phyloP scores from a whole-genome alignment of 2,888 invertebrate species.

The Gastrophysa polygoni region DNA sequence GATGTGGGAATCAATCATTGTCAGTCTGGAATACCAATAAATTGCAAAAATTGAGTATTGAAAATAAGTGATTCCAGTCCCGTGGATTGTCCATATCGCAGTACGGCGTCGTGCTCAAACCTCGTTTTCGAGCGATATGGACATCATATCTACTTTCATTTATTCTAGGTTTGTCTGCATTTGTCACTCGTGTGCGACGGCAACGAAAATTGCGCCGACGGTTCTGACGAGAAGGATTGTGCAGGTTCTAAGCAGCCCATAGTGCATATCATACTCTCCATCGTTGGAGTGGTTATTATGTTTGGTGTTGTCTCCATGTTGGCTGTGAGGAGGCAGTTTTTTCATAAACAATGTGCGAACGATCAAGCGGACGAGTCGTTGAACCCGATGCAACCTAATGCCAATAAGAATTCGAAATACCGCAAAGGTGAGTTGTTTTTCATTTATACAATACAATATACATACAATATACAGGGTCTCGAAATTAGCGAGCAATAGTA shows the following conservation, averaged over 20 bases:
- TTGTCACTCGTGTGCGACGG: slow-evolving; percentile 75
- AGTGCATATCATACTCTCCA: slow-evolving; percentile 63
- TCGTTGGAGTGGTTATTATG: slow-evolving; percentile 62
- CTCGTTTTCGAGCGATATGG: no score
- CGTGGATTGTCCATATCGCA: no score
- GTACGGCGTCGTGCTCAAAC: no score
- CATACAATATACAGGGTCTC: no score
- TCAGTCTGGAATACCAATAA: no score
- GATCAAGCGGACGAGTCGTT: slow-evolving; percentile 68
- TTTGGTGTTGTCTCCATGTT: slow-evolving; percentile 46
- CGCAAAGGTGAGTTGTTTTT: slow-evolving; percentile 45
- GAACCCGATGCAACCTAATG: slow-evolving; percentile 60
- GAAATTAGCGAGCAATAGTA: no score
- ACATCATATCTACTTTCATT: no score
- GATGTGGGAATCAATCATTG: no score
- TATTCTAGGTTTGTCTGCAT: slow-evolving; percentile 70
- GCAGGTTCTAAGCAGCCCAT: slow-evolving; percentile 59
- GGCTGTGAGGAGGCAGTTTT: slow-evolving; percentile 42
- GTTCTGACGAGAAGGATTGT: slow-evolving; percentile 75
- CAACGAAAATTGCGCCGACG: slow-evolving; percentile 79
- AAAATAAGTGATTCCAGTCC: no score
- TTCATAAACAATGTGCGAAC: slow-evolving; percentile 48
- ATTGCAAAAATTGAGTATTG: no score
- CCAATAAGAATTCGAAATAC: slow-evolving; percentile 52
- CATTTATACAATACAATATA: neutral